phyloP scores from a whole-genome alignment of 2,113 vertebrate species.

The Acrocephalus kingi region DNA sequence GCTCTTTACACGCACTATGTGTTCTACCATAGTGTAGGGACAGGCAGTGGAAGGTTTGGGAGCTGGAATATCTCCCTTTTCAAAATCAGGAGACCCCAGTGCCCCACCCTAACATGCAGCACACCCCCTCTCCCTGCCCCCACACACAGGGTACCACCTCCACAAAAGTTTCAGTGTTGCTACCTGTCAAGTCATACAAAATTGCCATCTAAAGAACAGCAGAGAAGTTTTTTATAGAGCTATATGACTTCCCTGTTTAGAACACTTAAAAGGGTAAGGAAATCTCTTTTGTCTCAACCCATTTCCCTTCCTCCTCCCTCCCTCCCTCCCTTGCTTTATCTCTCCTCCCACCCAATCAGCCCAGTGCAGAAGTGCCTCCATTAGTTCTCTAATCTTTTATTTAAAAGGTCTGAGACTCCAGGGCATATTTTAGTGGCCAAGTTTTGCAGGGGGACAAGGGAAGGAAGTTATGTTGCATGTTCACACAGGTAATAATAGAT shows the following conservation, averaged over 20 bases:
- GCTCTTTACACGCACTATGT: fast-evolving
- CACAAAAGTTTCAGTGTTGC: not conserved
- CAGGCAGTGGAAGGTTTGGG: not conserved
- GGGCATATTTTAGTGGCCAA: not conserved
- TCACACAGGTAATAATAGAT: not conserved
- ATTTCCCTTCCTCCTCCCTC: not conserved
- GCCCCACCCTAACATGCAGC: not conserved
- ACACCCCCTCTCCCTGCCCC: not conserved
- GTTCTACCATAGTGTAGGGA: not conserved
- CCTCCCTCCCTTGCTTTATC: not conserved
- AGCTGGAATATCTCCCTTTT: not conserved
- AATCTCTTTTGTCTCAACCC: not conserved
- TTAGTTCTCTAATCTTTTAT: not conserved
- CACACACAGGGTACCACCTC: not conserved
- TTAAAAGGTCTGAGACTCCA: not conserved
- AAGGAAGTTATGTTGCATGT: not conserved
- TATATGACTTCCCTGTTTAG: not conserved
- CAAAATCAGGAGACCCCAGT: not conserved
- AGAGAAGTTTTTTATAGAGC: not conserved
- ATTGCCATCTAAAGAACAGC: not conserved
- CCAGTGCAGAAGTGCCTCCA: not conserved
- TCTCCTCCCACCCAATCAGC: not conserved
- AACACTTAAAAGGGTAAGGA: not conserved
- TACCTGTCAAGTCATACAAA: not conserved
- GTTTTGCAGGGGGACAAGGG: not conserved